Base-by-base conservation (phyloP, 2,888 invertebrate genomes). In the Frankliniella fusca region DNA sequence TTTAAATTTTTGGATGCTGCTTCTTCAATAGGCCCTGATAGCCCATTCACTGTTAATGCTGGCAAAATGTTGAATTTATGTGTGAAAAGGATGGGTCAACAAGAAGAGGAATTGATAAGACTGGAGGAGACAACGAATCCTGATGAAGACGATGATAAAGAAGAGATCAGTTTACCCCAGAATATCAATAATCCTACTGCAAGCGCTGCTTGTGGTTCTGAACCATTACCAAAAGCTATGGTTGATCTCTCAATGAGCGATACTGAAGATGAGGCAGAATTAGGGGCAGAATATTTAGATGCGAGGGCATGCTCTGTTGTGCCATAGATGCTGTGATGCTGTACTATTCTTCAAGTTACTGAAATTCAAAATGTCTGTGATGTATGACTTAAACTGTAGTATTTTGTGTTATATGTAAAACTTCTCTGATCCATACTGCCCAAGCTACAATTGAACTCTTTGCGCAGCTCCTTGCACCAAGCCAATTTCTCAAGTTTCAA, bases 81-180 rank as follows among this genome's bases (percentile, higher is more conserved):
- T 87, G 94, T 97, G 0, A 94, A 95, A 85, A 91, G 96, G 85
- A 90, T 98, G 79, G 94, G 93, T 0, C 97, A 98, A 87, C 97
- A 97, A 84, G 99, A 99, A 87, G 97, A 98, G 84, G 93, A 95
- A 87, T 89, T 99, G 81, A 98, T 98, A 94, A 92, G 96, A 85
- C 89, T 99, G 70, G 99, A 99, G 88, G 98, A 99, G 88, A 96
- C 97, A 48, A 99, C 99, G 85, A 99, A 99, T 90, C 99, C 99
- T 0, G 90, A 99, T 81, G 90, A 99, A 70, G 98, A 99, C 88
- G 99, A 99, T 18, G 20, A 61, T 18, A 18, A 61, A 61, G 61
- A 7, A 5, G 20, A 61, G 18, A 18, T 8, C 18, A n/a, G n/a
- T 7, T 11, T 20, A 61, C 18, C 61, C 61, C 61, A 61, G 15